phyloP scores from a whole-genome alignment of 2,113 vertebrate genomes.

The Columba janthina region DNA sequence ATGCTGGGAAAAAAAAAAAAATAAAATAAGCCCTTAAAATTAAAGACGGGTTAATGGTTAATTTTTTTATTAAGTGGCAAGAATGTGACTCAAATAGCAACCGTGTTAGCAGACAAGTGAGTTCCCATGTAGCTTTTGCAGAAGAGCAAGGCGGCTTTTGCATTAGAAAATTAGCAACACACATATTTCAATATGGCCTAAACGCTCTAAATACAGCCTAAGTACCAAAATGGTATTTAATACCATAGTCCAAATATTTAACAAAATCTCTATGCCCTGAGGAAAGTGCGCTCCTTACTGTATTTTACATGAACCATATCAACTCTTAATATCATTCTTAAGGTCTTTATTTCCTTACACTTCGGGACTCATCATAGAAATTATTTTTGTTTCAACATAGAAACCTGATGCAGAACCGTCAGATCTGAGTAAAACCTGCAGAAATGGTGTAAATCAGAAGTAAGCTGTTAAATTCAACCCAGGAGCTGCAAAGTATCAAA shows the following conservation, averaged over 20 bases:
- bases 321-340: not conserved
- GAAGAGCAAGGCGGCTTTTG: not conserved
- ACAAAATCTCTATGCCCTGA: not conserved
- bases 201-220: no score
- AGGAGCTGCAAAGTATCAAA: not conserved
- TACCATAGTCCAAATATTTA: not conserved
- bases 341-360: fast-evolving
- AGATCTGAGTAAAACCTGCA: not conserved
- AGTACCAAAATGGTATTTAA: not conserved
- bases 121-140: not conserved
- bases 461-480: not conserved
- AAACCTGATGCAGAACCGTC: not conserved
- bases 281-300: not conserved
- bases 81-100: not conserved
- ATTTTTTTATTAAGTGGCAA: not conserved
- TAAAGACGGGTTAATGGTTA: not conserved
- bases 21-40: not conserved
- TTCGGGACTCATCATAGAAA: not conserved
- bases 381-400: not conserved
- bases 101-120: not conserved
- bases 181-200: not conserved
- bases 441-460: not conserved
- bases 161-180: not conserved
- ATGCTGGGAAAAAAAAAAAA: not conserved
- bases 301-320: not conserved